Evolutionary conservation across 2,888 invertebrate genomes (phyloP), one percentile per base, ranked within the genome.

Genomic region (Erebia aethiops): DNA sequence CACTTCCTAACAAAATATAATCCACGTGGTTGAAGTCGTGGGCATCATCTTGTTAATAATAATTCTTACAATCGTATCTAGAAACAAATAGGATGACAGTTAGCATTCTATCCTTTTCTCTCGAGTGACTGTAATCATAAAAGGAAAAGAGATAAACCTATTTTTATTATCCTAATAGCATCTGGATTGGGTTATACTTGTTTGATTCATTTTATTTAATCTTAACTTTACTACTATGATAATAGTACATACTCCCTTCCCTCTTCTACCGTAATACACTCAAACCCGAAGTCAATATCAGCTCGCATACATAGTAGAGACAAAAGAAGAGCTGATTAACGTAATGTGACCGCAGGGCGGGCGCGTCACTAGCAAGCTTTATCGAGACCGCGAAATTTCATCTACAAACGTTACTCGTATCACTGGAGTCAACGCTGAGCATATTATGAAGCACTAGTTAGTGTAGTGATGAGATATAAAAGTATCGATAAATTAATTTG

Each of bases 301-400:
- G 21, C 46, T 62, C 62, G 49, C 62, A 62, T 49, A 62, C 14
- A 21, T 49, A 49, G 46, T 21, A 21, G 49, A 62, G 62, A 62
- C 62, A 62, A 62, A 62, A 62, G 74, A 76, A 74, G 74, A 78
- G 74, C 78, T 78, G 77, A 78, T 77, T 75, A 77, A 76, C 77
- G 75, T 77, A 77, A 79, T 76, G 74, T 67, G 72, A 75, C 62
- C 62, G 46, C 62, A 49, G 62, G 62, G 62, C 62, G 62, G 46
- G 46, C 46, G 73, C 71, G 67, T 71, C 74, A 70, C 74, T 67
- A 71, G 14, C 64, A 67, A 58, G 67, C 63, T 74, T 63, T 67
- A 72, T 72, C 70, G 67, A 71, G 62, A 72, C 77, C 77, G 76
- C 76, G 74, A 79, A 81, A 79, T 80, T 78, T 77, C 79, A 80